Base-by-base conservation (phyloP, 2,113 vertebrate genomes). In the Osmerus mordax region DNA sequence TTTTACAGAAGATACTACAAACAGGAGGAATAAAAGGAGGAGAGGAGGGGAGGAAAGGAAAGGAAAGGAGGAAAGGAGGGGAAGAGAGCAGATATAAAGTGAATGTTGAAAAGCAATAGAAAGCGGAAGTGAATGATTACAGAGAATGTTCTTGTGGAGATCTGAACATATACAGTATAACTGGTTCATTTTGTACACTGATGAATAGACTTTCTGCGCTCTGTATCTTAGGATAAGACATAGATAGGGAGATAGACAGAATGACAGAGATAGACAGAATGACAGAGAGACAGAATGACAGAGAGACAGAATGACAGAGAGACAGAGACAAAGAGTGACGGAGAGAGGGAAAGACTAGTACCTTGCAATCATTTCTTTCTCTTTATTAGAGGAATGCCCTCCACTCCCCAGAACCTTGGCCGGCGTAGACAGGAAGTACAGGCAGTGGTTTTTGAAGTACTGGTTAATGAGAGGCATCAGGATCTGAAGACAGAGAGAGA, bases 321-420 rank as follows among this genome's bases (percentile, higher is more conserved):
- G 41, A 65, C 64, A 18, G 41, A 47, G 8, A 65, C 36, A 18
- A 47, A 59, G 13, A 36, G 23, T 21, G 18, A 69, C 5, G 12
- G 3, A 2, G 54, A 29, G 41, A 28, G 51, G 28, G 51, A 65
- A 53, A 47, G 32, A 19, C n/a, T 15, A 47, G 81, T 75, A 96
- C 96, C 95, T 96, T 79, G 95, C 95, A 74, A 97, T 96, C 96
- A 98, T 97, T 82, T 98, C 96, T 78, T 98, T 98, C 87, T 98
- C 96, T 74, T 98, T 98, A 81, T 98, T 98, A 69, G 96, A 98
- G 12, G 96, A 94, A 4, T 95, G 94, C 0, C 95, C 95, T 0
- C 96, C 95, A 52, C 95, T 98, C 65, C 96, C 96, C 73, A 97
- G 89, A 60, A 97, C 90, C 83, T 96, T 95, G 67, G 96, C 95